phyloP scores from a whole-genome alignment of 2,888 invertebrate genomes.

The Syrphus vitripennis region DNA sequence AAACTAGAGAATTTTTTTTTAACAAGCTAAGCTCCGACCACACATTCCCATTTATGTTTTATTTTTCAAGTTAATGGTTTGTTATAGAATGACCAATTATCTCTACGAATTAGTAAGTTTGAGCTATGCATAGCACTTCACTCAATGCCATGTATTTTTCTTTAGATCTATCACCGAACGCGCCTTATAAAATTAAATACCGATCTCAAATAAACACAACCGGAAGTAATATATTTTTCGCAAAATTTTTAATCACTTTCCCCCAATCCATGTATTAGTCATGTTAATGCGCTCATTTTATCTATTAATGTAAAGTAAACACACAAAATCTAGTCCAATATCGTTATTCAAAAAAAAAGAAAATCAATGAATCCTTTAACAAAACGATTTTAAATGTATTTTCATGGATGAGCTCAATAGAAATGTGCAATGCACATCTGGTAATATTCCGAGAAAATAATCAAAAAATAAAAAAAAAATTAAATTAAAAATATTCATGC shows the following conservation, averaged over 20 bases:
- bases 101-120: no score
- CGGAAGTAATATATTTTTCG: not conserved
- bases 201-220: not conserved
- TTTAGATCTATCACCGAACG: no score
- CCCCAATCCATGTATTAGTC: not conserved
- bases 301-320: constrained; percentile 11
- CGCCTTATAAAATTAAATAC: no score
- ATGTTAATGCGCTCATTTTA: constrained; percentile 6
- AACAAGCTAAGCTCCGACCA: no score
- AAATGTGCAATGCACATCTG: constrained; percentile 35
- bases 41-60: no score
- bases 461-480: not conserved
- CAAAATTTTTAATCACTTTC: not conserved
- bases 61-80: no score
- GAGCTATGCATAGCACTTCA: no score
- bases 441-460: constrained; percentile 2
- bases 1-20: no score
- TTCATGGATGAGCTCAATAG: constrained; percentile 55
- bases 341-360: not conserved
- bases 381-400: constrained; percentile 40
- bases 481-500: not conserved
- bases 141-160: no score
- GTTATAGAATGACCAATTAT: no score
- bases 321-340: constrained; percentile 21
- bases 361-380: not conserved